A percentile compares a stretch with the other conserved stretches of the same genome.
phyloP scores from a whole-genome alignment of 2,113 vertebrate species.

The Columba janthina region DNA sequence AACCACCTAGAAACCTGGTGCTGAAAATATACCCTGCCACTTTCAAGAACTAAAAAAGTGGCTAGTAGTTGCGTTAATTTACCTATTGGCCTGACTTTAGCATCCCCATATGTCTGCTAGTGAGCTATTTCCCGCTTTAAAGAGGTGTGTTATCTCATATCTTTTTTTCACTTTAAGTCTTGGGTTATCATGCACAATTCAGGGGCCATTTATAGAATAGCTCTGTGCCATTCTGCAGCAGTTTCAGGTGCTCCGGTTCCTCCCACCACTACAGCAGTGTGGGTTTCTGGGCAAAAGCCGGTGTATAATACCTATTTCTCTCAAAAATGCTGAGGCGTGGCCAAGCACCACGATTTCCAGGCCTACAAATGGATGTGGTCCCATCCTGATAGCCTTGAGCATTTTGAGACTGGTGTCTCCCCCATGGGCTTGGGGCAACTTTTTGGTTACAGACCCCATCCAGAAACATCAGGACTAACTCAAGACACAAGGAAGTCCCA shows the following conservation, averaged over 20 bases:
- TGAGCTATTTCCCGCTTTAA: not conserved
- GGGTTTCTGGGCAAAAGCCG: not conserved
- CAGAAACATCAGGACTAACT: not conserved
- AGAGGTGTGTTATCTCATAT: fast-evolving
- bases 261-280: not conserved
- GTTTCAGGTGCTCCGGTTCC: not conserved
- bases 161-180: not conserved
- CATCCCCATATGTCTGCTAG: not conserved
- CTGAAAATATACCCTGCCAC: not conserved
- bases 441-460: not conserved
- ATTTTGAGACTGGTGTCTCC: not conserved
- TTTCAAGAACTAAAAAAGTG: constrained; percentile 12
- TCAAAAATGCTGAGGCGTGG: not conserved
- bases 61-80: not conserved
- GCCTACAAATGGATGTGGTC: not conserved
- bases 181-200: not conserved
- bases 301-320: not conserved
- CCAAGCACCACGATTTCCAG: not conserved
- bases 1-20: not conserved
- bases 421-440: not conserved
- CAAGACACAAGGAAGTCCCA: not conserved
- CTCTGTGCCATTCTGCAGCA: not conserved
- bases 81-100: not conserved
- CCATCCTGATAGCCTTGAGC: not conserved
- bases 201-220: not conserved